Percentiles rank a stretch among this genome's conserved stretches.
These are phyloP conservation scores for Ptilonorhynchus violaceus DNA, from an alignment of 2,113 vertebrate genomes.

Conservation along the genomic window DNA sequence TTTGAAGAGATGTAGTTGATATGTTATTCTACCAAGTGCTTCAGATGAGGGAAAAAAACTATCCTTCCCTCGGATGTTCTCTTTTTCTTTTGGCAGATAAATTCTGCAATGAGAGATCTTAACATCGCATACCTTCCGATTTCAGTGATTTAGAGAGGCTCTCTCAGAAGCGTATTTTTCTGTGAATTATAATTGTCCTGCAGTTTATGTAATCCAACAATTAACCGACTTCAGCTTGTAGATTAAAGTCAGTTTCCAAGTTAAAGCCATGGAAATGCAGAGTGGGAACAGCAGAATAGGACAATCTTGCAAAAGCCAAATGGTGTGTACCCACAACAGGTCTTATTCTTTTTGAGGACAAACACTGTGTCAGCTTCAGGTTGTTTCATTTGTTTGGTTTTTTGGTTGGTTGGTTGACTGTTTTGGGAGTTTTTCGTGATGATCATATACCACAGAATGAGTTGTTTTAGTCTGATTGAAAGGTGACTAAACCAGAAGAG, in stretches of 20 bases:
- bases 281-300: background rate
- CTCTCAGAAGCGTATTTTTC: background rate
- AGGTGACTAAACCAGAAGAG: background rate
- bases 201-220: background rate
- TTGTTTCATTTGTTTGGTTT: rapidly evolving
- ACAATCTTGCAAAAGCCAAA: background rate
- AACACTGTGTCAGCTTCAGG: background rate
- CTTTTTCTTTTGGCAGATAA: background rate
- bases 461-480: background rate
- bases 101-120: background rate
- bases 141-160: background rate
- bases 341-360: background rate
- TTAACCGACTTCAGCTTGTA: background rate
- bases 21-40: background rate
- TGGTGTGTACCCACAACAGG: background rate
- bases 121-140: background rate
- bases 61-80: background rate
- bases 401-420: background rate
- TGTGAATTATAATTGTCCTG: background rate
- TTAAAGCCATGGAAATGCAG: rapidly evolving
- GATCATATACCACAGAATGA: background rate
- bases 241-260: background rate
- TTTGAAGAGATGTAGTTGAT: background rate
- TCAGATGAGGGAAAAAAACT: background rate
- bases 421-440: rapidly evolving